Percentiles rank a stretch among this genome's conserved stretches.
These are phyloP conservation scores for Takifugu ocellatus DNA, from an alignment of 2,797 vertebrate genomes.

Conservation along the genomic window DNA sequence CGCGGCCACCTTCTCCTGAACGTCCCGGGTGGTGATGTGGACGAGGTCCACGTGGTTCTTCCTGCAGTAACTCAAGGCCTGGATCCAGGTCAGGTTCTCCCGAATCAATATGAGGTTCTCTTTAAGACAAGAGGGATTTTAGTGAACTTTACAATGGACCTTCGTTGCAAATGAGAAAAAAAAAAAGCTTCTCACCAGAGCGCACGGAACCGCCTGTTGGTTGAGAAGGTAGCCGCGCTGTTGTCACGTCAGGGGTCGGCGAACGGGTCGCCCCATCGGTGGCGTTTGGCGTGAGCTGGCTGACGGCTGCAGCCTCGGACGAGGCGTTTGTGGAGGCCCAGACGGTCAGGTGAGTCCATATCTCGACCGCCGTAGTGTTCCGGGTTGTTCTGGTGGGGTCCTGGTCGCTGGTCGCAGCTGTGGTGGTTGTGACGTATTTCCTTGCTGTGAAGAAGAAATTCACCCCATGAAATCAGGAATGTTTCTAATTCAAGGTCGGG, in stretches of 20 bases:
- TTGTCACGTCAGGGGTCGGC: slow-evolving; percentile 11
- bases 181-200: background rate
- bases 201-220: slow-evolving; percentile 6
- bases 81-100: slow-evolving; percentile 65
- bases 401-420: slow-evolving; percentile 9
- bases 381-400: slow-evolving; percentile 3
- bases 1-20: slow-evolving; percentile 51
- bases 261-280: too few species aligned
- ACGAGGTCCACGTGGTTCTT: slow-evolving; percentile 56
- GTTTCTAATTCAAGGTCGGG: background rate
- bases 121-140: slow-evolving; percentile 21
- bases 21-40: slow-evolving; percentile 40
- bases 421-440: slow-evolving; percentile 15
- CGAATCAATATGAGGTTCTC: slow-evolving; percentile 56
- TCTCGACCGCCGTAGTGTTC: background rate
- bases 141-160: background rate
- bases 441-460: slow-evolving; percentile 29
- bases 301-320: background rate
- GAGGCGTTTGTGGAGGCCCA: background rate
- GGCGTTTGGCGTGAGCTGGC: background rate
- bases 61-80: slow-evolving; percentile 67
- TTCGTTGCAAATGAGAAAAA: slow-evolving; percentile 1
- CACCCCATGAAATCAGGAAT: background rate
- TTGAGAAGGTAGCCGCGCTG: slow-evolving; percentile 1
- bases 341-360: slow-evolving; percentile 7